Conservation (phyloP, 2,888 invertebrate species). For the Machimus atricapillus region DNA sequence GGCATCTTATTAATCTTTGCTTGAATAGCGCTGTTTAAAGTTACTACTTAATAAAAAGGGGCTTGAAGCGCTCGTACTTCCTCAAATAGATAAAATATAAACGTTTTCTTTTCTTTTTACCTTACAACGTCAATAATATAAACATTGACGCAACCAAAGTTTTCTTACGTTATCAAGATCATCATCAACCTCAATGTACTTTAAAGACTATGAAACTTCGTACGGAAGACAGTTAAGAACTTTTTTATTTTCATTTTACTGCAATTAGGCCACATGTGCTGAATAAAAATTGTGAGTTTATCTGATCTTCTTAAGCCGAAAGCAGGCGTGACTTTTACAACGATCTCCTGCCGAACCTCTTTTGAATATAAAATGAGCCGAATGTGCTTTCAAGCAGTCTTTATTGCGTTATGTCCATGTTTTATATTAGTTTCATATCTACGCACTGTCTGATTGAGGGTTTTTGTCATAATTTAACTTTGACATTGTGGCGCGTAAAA, state of each 20-base stretch:
- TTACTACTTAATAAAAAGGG: background rate
- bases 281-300: background rate
- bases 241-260: background rate
- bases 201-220: background rate
- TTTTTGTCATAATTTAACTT: background rate
- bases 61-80: background rate
- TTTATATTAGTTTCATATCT: background rate
- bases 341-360: background rate
- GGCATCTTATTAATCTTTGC: background rate
- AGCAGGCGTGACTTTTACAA: background rate
- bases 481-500: background rate
- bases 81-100: background rate
- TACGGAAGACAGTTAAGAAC: background rate
- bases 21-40: background rate
- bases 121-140: background rate
- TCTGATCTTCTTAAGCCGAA: background rate
- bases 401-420: background rate
- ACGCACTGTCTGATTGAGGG: background rate
- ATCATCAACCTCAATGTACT: background rate
- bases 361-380: background rate
- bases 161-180: background rate
- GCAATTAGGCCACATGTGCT: background rate
- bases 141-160: background rate
- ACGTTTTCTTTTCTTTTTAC: background rate
- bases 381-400: background rate